Percentiles rank a stretch among this genome's conserved stretches.
Conservation (phyloP, 1,140 invertebrate species). For the Cyclina sinensis region DNA sequence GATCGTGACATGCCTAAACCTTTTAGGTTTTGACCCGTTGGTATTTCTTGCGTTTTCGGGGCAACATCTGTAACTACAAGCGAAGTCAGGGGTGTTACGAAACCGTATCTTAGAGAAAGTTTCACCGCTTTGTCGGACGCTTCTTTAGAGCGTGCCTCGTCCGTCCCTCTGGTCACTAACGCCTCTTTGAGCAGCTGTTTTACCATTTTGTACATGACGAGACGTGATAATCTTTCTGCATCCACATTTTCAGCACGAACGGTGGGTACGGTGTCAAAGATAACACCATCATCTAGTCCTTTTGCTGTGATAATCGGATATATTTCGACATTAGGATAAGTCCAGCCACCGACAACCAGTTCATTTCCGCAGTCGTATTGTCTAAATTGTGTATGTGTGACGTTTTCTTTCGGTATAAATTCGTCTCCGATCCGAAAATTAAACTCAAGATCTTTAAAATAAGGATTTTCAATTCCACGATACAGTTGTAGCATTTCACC, state of each 20-base stretch:
- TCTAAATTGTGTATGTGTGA: background rate
- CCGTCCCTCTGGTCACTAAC: too few relatives aligned
- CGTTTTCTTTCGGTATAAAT: constrained; percentile 9
- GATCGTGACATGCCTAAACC: too few relatives aligned
- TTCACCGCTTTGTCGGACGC: background rate
- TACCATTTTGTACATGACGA: constrained; percentile 4
- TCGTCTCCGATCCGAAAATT: background rate
- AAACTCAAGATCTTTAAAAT: constrained; percentile 20
- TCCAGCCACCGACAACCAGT: constrained; percentile 14
- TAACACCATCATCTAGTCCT: background rate
- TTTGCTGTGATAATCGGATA: background rate
- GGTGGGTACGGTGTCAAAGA: background rate
- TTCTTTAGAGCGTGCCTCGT: background rate
- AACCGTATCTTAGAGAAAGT: background rate
- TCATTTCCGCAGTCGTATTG: constrained; percentile 48
- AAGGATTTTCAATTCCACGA: constrained; percentile 28
- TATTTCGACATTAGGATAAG: background rate
- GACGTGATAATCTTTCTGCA: background rate
- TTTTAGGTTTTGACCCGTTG: too few relatives aligned
- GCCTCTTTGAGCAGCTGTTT: constrained; percentile 8
- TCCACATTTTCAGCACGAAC: background rate
- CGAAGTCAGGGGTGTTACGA: constrained; percentile 44
- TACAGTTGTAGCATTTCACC: background rate
- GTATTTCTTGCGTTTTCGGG: background rate
- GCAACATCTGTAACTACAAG: constrained; percentile 39